Conservation (phyloP, 2,797 vertebrate species). For the Chelon auratus region DNA sequence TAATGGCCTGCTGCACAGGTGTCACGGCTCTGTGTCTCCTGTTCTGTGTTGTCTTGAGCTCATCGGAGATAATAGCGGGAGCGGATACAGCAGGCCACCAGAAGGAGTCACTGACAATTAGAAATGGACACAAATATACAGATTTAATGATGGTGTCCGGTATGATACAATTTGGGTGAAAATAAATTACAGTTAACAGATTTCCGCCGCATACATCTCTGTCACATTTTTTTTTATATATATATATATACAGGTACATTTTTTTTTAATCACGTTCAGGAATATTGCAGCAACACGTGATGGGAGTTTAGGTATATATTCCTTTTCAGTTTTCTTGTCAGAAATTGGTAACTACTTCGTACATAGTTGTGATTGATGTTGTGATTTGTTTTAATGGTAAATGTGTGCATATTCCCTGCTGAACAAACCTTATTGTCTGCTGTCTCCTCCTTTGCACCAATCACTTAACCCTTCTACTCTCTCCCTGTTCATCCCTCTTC, state of each 20-base stretch:
- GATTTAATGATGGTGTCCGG: background rate
- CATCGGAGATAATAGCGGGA: background rate
- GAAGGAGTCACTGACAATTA: background rate
- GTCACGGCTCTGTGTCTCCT: slow-evolving; percentile 29
- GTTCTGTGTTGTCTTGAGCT: slow-evolving; percentile 4
- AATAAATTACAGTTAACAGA: background rate
- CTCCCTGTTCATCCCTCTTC: background rate
- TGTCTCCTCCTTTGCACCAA: background rate
- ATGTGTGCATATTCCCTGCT: background rate
- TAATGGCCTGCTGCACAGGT: slow-evolving; percentile 50
- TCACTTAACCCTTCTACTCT: background rate
- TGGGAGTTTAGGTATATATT: slow-evolving; percentile 7
- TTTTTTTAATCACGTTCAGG: background rate
- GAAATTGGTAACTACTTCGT: slow-evolving; percentile 29
- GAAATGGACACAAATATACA: background rate
- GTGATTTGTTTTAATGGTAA: slow-evolving; percentile 41
- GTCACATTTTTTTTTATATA: background rate
- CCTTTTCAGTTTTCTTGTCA: slow-evolving; percentile 22
- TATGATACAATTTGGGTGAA: background rate
- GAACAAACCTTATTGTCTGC: slow-evolving; percentile 3
- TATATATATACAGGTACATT: no score
- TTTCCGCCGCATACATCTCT: background rate
- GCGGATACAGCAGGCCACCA: background rate
- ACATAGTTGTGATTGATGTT: slow-evolving; percentile 43
- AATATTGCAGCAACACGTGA: no score